These are phyloP conservation scores for Grallaria varia DNA, from an alignment of 2,113 vertebrate species.

Conservation along the genomic window DNA sequence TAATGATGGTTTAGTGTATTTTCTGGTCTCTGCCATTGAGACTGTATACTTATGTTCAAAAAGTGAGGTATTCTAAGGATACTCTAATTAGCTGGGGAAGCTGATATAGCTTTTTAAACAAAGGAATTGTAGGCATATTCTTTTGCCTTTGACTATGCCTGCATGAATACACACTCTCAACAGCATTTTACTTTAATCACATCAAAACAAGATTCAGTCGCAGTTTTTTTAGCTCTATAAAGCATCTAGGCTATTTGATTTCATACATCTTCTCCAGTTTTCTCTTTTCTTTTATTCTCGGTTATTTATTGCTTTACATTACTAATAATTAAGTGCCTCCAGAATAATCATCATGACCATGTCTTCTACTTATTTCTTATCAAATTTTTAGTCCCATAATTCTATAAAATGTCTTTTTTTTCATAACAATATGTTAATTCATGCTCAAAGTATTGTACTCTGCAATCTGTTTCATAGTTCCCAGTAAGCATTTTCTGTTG, in stretches of 20 bases:
- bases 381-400: neutral
- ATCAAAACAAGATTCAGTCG: neutral
- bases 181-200: neutral
- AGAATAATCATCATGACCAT: constrained; percentile 11
- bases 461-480: constrained; percentile 4
- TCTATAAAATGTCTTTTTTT: constrained; percentile 3
- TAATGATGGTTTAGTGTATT: neutral
- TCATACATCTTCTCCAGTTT: neutral
- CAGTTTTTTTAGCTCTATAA: neutral
- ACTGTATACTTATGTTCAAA: neutral
- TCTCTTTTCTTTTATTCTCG: neutral
- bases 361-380: constrained; percentile 4
- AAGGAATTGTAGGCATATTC: neutral
- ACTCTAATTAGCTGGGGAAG: neutral
- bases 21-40: neutral
- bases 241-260: neutral
- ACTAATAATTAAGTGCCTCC: neutral
- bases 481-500: constrained; percentile 12
- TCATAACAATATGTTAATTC: constrained; percentile 31
- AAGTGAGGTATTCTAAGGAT: neutral
- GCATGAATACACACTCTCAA: neutral
- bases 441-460: neutral
- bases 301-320: constrained; percentile 14
- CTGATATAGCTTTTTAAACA: neutral
- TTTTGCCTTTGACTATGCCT: neutral